Evolutionary conservation across 1,140 invertebrate genomes (phyloP).

Genomic region (Trichonephila clavipes): DNA sequence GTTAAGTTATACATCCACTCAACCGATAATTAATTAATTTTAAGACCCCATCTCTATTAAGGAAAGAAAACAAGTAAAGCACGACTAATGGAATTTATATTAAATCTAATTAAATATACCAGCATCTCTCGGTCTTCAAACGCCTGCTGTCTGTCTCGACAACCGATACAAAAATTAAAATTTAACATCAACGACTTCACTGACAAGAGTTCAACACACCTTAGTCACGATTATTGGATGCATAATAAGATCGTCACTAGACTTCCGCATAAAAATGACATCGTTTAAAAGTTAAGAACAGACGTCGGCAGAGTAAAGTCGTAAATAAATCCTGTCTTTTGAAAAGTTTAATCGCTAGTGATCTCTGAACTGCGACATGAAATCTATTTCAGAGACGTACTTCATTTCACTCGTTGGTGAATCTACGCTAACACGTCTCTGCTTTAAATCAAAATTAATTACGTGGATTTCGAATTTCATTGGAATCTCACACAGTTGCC

Average conservation of each 20-base stretch:
- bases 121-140: too few relatives aligned
- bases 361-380: background rate
- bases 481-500: too few relatives aligned
- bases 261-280: constrained; percentile 21
- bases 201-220: constrained; percentile 4
- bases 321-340: background rate
- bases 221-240: constrained; percentile 15
- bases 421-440: too few relatives aligned
- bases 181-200: background rate
- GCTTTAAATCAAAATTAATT: too few relatives aligned
- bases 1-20: background rate
- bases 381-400: too few relatives aligned
- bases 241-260: background rate
- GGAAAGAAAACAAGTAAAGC: background rate
- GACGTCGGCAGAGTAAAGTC: background rate
- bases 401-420: too few relatives aligned
- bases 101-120: background rate
- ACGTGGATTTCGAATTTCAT: too few relatives aligned
- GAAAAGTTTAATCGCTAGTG: background rate
- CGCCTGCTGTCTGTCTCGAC: too few relatives aligned
- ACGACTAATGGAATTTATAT: background rate
- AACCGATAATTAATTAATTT: background rate
- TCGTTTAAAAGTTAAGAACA: constrained; percentile 4
- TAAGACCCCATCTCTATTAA: background rate
- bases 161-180: background rate